Conservation (phyloP, 1,140 invertebrate genomes). For the Ceratina japonica region DNA sequence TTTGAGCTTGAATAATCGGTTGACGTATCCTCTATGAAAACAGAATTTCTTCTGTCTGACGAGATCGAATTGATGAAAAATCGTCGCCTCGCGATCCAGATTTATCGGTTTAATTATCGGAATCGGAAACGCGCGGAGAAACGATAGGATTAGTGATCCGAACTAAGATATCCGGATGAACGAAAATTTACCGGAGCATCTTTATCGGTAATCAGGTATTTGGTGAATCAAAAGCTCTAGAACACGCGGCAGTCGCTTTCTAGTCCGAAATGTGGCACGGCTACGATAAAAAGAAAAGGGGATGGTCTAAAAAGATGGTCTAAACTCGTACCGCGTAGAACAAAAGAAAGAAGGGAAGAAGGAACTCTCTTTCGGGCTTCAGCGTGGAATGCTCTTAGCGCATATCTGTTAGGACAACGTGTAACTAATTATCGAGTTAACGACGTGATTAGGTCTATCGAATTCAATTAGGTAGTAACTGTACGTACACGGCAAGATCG, state of each 20-base stretch:
- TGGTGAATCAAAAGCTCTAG: too few relatives aligned
- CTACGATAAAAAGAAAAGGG: slow-evolving; percentile 2
- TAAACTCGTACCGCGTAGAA: slow-evolving; percentile 6
- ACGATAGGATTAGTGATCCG: too few relatives aligned
- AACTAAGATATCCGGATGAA: too few relatives aligned
- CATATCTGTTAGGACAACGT: slow-evolving; percentile 50
- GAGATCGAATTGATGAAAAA: neutral
- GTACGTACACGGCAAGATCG: slow-evolving; percentile 41
- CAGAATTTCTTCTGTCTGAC: slow-evolving; percentile 1
- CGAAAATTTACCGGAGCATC: too few relatives aligned
- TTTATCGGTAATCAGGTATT: too few relatives aligned
- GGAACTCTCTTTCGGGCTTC: slow-evolving; percentile 44
- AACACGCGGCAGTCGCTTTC: slow-evolving; percentile 30
- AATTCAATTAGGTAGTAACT: slow-evolving; percentile 57
- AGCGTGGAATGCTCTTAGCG: slow-evolving; percentile 50
- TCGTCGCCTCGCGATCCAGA: neutral
- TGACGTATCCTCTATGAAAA: slow-evolving; percentile 8
- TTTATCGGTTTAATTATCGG: neutral
- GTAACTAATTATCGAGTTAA: slow-evolving; percentile 63
- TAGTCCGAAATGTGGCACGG: slow-evolving; percentile 23
- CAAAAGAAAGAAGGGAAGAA: neutral
- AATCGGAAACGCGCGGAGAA: neutral
- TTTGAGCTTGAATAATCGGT: slow-evolving; percentile 26
- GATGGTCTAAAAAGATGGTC: slow-evolving; percentile 11
- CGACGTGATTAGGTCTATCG: slow-evolving; percentile 61